A percentile compares a stretch with the other conserved stretches of the same genome.
phyloP scores from a whole-genome alignment of 2,888 invertebrate species.

The Lagria hirta region DNA sequence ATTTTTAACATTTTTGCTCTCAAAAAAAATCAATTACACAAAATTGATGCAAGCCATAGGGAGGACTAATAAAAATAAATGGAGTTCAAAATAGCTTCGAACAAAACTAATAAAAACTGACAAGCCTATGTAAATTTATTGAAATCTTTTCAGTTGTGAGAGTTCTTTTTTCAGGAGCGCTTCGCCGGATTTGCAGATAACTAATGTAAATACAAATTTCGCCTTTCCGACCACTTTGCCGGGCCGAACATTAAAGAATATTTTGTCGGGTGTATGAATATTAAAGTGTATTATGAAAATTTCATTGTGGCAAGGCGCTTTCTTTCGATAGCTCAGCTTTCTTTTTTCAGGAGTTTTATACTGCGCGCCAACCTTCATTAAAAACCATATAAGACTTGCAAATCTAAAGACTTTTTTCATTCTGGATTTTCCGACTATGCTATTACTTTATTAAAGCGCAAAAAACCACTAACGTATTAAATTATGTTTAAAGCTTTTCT shows the following conservation, averaged over 20 bases:
- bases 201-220: slow-evolving; percentile 48
- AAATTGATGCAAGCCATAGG: slow-evolving; percentile 28
- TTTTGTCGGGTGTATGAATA: slow-evolving; percentile 36
- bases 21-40: slow-evolving; percentile 35
- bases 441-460: no score
- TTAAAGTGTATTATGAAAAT: slow-evolving; percentile 39
- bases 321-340: slow-evolving; percentile 9
- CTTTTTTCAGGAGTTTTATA: slow-evolving; percentile 5
- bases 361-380: slow-evolving; percentile 18
- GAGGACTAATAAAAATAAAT: slow-evolving; percentile 38
- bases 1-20: no score
- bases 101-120: slow-evolving; percentile 39
- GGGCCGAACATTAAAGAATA: slow-evolving; percentile 35
- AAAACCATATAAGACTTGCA: slow-evolving; percentile 25
- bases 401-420: slow-evolving; percentile 19
- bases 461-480: no score
- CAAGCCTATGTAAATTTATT: slow-evolving; percentile 47
- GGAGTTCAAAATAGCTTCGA: slow-evolving; percentile 35
- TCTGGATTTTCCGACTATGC: no score
- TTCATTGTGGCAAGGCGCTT: slow-evolving; percentile 16
- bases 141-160: slow-evolving; percentile 41
- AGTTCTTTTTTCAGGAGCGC: slow-evolving; percentile 35
- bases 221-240: slow-evolving; percentile 38
- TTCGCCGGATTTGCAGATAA: slow-evolving; percentile 43
- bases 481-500: no score